These are phyloP conservation scores for Eurystomus glaucurus DNA, from an alignment of 2,797 vertebrate species.

Conservation along the genomic window DNA sequence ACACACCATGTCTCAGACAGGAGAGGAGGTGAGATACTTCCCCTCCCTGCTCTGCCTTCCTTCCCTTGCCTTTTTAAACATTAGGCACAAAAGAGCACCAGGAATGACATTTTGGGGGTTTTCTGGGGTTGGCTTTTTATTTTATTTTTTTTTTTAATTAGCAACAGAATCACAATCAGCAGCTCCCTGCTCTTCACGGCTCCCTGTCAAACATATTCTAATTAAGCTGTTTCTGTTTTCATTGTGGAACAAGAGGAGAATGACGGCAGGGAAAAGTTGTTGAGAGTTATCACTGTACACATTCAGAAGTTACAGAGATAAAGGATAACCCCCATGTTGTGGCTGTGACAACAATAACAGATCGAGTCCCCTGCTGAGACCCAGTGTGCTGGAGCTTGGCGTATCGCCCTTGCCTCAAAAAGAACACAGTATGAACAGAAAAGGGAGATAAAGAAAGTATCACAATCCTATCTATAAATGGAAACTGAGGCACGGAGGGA, in stretches of 20 bases:
- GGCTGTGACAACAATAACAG: conserved; percentile 41
- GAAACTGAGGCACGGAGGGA: conserved; percentile 42
- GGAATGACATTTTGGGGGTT: background rate
- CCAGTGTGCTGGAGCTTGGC: background rate
- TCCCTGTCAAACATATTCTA: conserved; percentile 1
- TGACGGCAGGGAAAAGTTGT: conserved; percentile 51
- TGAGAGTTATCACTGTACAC: conserved; percentile 11
- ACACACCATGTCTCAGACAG: background rate
- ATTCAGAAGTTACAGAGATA: conserved; percentile 44
- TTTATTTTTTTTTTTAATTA: background rate
- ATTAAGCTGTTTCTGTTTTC: conserved; percentile 36
- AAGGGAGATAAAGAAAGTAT: conserved; percentile 3
- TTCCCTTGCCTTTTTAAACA: background rate
- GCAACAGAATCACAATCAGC: background rate
- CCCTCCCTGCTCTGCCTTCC: background rate
- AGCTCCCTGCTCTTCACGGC: background rate
- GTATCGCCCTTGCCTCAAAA: background rate
- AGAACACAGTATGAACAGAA: background rate
- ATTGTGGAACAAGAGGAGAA: background rate
- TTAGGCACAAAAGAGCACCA: background rate
- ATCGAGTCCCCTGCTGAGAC: conserved; percentile 14
- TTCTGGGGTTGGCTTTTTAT: background rate
- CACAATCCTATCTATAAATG: background rate
- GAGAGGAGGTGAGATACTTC: background rate
- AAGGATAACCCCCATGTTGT: conserved; percentile 30